These are phyloP conservation scores for Tigriopus japonicus DNA, from an alignment of 1,140 invertebrate species.

Conservation along the genomic window DNA sequence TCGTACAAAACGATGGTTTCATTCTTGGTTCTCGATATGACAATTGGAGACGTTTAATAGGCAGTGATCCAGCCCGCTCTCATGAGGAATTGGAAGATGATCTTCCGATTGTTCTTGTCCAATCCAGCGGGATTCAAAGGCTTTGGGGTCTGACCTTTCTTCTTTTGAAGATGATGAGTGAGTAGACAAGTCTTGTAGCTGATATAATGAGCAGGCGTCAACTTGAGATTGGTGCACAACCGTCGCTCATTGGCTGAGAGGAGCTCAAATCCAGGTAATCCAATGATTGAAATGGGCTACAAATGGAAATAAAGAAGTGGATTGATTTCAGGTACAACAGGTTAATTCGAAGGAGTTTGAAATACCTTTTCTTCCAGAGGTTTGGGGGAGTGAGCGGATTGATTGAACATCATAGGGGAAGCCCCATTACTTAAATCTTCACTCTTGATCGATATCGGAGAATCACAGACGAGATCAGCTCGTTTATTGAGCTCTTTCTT, in stretches of 20 bases:
- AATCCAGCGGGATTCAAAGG: constrained; percentile 4
- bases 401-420: background rate
- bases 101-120: constrained; percentile 15
- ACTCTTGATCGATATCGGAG: background rate
- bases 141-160: constrained; percentile 25
- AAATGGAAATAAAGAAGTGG: background rate
- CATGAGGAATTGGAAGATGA: constrained; percentile 23
- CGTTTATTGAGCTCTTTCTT: background rate
- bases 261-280: constrained; percentile 10
- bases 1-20: too few relatives aligned
- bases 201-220: constrained; percentile 9
- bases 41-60: constrained; percentile 12
- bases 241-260: constrained; percentile 7
- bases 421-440: background rate
- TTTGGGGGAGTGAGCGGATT: background rate
- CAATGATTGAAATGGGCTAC: background rate
- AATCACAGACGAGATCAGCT: background rate
- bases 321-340: background rate
- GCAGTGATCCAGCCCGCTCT: constrained; percentile 27
- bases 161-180: constrained; percentile 26
- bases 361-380: background rate
- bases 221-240: constrained; percentile 5
- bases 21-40: too few relatives aligned
- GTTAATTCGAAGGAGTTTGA: background rate
- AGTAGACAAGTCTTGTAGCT: constrained; percentile 14